phyloP scores from a whole-genome alignment of 2,888 invertebrate genomes.

The Pachliopta kotzebuea region DNA sequence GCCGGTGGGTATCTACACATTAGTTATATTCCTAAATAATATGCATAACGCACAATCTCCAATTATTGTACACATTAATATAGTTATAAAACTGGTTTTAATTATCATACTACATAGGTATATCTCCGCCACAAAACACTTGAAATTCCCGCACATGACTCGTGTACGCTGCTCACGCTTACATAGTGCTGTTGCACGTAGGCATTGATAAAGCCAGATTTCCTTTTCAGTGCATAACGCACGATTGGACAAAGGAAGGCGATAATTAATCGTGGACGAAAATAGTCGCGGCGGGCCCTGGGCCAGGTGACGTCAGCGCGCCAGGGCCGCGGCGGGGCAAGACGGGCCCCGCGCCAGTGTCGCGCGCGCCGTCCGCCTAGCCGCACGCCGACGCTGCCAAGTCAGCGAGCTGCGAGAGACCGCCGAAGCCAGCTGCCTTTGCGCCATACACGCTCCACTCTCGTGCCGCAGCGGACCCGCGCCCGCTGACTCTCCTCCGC shows the following conservation, averaged over 20 bases:
- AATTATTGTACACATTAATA: background rate
- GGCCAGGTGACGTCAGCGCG: constrained; percentile 78
- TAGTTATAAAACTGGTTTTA: background rate
- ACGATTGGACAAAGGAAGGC: constrained; percentile 71
- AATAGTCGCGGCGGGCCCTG: constrained; percentile 79
- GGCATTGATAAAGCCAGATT: constrained; percentile 51
- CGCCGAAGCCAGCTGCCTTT: constrained; percentile 35
- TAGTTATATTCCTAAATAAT: background rate
- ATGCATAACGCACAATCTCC: background rate
- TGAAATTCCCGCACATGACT: background rate
- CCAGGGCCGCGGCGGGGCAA: constrained; percentile 76
- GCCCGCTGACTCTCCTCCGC: constrained; percentile 42
- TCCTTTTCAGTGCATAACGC: constrained; percentile 59
- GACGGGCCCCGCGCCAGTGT: constrained; percentile 80
- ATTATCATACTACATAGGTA: background rate
- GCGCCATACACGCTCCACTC: constrained; percentile 43
- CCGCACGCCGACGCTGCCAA: constrained; percentile 63
- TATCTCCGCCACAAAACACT: background rate
- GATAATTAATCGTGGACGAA: constrained; percentile 77
- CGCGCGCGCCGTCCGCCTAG: constrained; percentile 77
- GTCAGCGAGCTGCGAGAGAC: constrained; percentile 40
- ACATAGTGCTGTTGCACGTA: constrained; percentile 31
- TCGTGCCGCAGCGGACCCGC: constrained; percentile 38
- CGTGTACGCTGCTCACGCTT: constrained; percentile 5
- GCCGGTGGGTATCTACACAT: constrained; percentile 11